Base-by-base conservation (phyloP, 2,113 vertebrate species). In the Tinamus guttatus region DNA sequence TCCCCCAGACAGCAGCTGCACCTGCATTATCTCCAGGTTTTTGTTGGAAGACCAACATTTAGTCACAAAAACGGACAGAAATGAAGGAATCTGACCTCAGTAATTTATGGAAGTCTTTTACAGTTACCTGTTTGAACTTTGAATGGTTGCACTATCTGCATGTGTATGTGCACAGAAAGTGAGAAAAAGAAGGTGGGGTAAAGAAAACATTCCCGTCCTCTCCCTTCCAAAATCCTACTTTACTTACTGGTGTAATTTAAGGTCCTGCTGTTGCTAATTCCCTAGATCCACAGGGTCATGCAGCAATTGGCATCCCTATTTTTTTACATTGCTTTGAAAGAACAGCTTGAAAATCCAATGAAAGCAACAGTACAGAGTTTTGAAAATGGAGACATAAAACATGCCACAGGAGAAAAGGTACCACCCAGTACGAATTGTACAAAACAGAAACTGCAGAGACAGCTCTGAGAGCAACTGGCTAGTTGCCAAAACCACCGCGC, bases 101-200 rank as follows among this genome's bases (percentile, higher is more conserved):
- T 68, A 18, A 28, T 34, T 60, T 87, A 36, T 60, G 13, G 49
- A 85, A 93, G n/a, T 34, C 47, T 93, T 86, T 63, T 10, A 41
- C 5, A 79, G 11, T 13, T 71, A 38, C 11, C 47, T 79, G 18
- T 36, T 71, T 38, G 51, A 34, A 89, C 60, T 81, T 89, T 7
- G 9, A 51, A 1, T 64, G 17, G 13, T 58, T 79, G 6, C 2
- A 5, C 81, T 41, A 58, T 27, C 65, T 81, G 22, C 27, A 69
- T 5, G n/a, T 52, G 34, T 18, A 28, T 3, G 3, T 19, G 17
- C 36, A 68, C 0, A 0, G 16, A 82, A 5, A 40, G 30, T 25
- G 34, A 56, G 22, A 28, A 34, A 85, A 67, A 81, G 38, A 19
- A 76, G 25, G 2, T 76, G 8, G 0, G 88, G 36, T 27, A 79